Base-by-base conservation (phyloP, 92 coral and sea anemone species). In the Umimayanthus chanpuru region DNA sequence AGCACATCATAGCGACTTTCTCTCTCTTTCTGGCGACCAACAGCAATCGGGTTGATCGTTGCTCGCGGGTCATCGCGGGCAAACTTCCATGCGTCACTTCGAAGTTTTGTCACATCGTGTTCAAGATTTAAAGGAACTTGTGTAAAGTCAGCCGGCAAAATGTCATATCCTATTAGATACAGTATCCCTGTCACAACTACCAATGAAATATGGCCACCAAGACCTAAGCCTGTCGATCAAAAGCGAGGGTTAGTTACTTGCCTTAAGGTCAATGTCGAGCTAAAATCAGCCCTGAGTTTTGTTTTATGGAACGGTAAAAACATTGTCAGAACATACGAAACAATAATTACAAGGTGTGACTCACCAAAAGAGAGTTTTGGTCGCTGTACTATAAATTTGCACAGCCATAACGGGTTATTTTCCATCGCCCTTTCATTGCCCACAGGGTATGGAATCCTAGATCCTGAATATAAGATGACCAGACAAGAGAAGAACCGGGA, bases 31-130 rank as follows among this genome's bases (percentile, higher is more conserved):
- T 94, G 97, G 43, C 80, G 89, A 53, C 98, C 97, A 36, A 94
- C 98, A 47, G 93, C 88, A 32, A 93, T 83, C 6, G 98, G 94
- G 77, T 94, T 96, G 44, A 96, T 80, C 38, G 93, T 96, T 41
- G 93, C 98, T 38, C 93, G 91, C 20, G 93, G 89, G 81, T 94
- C 95, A 78, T 96, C 98, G 66, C 98, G 94, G 44, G 92, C 98
- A 79, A 93, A 96, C 39, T 93, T 95, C 98, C 98, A 96, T 2
- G 98, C 98, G 81, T 96, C 98, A n/a, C 96, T 96, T 49, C 98
- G 89, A 23, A 96, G 93, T 80, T 96, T 96, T 28, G 98, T 92
- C 79, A 86, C 92, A 79, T 95, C 98, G 43, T 92, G 79, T 88
- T 96, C 98, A 20, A 96, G 94, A 80, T 96, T 96, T 67, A 96